A percentile compares a stretch with the other conserved stretches of the same genome.
phyloP scores from a whole-genome alignment of 1,140 invertebrate species.

The Ditylenchus dipsaci region DNA sequence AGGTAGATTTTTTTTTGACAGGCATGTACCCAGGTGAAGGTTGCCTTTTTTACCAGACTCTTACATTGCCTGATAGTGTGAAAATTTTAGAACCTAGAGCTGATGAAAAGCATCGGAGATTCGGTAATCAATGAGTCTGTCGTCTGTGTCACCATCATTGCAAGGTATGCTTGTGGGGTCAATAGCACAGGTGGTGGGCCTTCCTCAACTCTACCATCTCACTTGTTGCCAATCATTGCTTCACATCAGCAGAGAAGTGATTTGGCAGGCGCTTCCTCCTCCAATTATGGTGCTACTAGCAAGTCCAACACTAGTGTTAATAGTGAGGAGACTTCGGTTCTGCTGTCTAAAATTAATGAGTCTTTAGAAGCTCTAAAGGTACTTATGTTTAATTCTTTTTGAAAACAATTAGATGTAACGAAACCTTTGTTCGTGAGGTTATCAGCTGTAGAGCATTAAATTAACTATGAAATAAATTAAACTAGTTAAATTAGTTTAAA shows the following conservation, averaged over 20 bases:
- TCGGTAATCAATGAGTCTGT: neutral
- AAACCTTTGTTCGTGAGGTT: too few relatives aligned
- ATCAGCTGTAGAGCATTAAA: too few relatives aligned
- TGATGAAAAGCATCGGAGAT: neutral
- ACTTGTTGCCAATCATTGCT: neutral
- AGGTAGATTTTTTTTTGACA: conserved; percentile 33
- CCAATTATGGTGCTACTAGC: neutral
- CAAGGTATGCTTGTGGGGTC: neutral
- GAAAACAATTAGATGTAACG: neutral
- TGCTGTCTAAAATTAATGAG: neutral
- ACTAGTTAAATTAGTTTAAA: too few relatives aligned
- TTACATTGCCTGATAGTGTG: too few relatives aligned
- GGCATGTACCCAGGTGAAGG: too few relatives aligned
- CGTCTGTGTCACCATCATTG: neutral
- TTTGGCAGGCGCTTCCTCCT: too few relatives aligned
- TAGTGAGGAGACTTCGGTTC: neutral
- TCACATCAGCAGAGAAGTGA: neutral
- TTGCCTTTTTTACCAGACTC: too few relatives aligned
- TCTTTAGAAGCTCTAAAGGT: conserved; percentile 27
- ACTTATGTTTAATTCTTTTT: neutral
- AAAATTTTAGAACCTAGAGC: neutral
- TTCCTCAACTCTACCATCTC: neutral
- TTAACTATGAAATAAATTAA: too few relatives aligned
- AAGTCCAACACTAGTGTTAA: neutral
- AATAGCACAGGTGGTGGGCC: neutral